These are phyloP conservation scores for Pollimyrus isidori DNA, from an alignment of 2,113 vertebrate genomes.

Conservation along the genomic window DNA sequence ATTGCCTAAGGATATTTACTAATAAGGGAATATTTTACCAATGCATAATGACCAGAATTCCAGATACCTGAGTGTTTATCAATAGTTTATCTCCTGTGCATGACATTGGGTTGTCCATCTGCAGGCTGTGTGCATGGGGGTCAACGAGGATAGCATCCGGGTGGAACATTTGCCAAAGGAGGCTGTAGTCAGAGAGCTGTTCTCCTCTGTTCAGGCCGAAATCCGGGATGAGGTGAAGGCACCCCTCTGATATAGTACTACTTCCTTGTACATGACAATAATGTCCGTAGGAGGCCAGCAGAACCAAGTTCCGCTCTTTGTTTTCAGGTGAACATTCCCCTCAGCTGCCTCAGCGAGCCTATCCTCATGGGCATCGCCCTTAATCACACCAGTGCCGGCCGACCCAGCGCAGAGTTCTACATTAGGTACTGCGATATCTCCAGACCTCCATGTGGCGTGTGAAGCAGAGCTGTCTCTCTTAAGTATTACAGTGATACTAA, in stretches of 20 bases:
- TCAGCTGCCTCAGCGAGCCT: slow-evolving; percentile 60
- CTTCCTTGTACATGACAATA: not conserved
- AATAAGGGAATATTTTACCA: not conserved
- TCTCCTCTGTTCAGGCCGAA: slow-evolving; percentile 73
- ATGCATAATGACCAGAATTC: not conserved
- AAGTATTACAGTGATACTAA: not conserved
- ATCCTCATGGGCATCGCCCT: slow-evolving; percentile 73
- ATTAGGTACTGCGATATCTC: slow-evolving; percentile 58
- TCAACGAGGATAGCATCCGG: slow-evolving; percentile 52
- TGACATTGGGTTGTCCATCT: not conserved
- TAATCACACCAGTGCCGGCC: slow-evolving; percentile 77
- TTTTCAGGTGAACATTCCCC: slow-evolving; percentile 73
- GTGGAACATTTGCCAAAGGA: slow-evolving; percentile 56
- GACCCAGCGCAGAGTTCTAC: slow-evolving; percentile 79
- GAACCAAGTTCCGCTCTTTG: not conserved
- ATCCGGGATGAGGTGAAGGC: slow-evolving; percentile 76
- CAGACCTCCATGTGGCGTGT: not conserved
- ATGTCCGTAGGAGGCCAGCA: not conserved
- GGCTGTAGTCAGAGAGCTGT: slow-evolving; percentile 69
- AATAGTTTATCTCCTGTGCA: not conserved
- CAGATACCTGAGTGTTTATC: not conserved
- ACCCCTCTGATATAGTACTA: not conserved
- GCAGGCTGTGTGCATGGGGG: slow-evolving; percentile 47
- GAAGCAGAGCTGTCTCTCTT: not conserved
- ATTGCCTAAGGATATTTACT: not conserved